A percentile compares a stretch with the other conserved stretches of the same genome.
phyloP scores from a whole-genome alignment of 2,888 invertebrate genomes.

The Drosophila pegasa region DNA sequence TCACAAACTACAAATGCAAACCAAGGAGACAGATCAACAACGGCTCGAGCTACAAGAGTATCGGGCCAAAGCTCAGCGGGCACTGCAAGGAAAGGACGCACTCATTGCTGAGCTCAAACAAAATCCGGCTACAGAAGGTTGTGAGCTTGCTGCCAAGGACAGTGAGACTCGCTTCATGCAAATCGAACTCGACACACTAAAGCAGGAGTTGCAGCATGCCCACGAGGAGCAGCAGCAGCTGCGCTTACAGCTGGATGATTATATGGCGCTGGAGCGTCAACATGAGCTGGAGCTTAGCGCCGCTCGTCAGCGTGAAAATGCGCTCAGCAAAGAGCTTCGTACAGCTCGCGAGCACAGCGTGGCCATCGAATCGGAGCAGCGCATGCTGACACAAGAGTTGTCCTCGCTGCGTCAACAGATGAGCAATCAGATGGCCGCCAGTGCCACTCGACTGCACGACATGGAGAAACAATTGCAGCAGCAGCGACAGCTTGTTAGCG shows the following conservation, averaged over 20 bases:
- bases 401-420: constrained; percentile 83
- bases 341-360: constrained; percentile 85
- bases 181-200: constrained; percentile 87
- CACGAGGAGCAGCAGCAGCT: constrained; percentile 71
- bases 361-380: constrained; percentile 83
- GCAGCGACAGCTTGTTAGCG: constrained; percentile 48
- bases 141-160: constrained; percentile 57
- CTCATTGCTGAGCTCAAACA: constrained; percentile 88
- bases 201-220: constrained; percentile 79
- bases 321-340: constrained; percentile 71
- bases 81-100: constrained; percentile 91
- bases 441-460: constrained; percentile 76
- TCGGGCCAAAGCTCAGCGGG: constrained; percentile 91
- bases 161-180: constrained; percentile 83
- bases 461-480: constrained; percentile 81
- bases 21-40: constrained; percentile 85
- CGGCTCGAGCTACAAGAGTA: constrained; percentile 90
- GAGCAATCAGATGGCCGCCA: constrained; percentile 80
- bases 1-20: constrained; percentile 85
- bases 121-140: constrained; percentile 32
- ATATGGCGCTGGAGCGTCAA: constrained; percentile 60
- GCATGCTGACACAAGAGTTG: constrained; percentile 84
- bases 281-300: constrained; percentile 55
- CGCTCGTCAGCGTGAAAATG: constrained; percentile 65
- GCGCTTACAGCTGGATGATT: constrained; percentile 70